Evolutionary conservation across 2,888 invertebrate species (phyloP), one percentile per base, ranked within the genome.

Genomic region (Synergus gifuensis): DNA sequence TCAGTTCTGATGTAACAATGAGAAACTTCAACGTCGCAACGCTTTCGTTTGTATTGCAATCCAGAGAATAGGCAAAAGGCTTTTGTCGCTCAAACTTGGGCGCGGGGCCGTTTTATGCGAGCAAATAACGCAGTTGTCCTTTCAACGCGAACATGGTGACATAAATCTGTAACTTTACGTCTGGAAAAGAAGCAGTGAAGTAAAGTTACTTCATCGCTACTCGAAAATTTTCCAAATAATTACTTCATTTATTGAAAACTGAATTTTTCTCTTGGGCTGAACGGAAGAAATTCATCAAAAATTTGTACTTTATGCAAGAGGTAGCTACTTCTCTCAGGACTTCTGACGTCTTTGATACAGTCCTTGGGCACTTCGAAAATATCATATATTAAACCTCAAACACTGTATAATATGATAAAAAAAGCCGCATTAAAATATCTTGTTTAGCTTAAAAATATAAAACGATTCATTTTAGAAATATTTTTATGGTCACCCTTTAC

Each of bases 1-100:
- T 89, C 89, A 81, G 81, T 78, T 66, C 86, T 90, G 90, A 89
- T 87, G 90, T 88, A 90, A 90, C 89, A 88, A 89, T 89, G 89
- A 90, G 90, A 90, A 90, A 90, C 90, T 90, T 83, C 86, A 78
- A 82, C 84, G 86, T 87, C 87, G 87, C 88, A 89, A 88, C 86
- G 87, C 89, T 89, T 89, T 90, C 88, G 86, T 90, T 88, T 86
- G 87, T 84, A 85, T 85, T 86, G 85, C 85, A 85, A 85, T 85
- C 82, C 76, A 82, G 81, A 78, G 78, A 81, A 83, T 78, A 77
- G 76, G 80, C 73, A 62, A 36, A 69, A 73, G 73, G 16, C 73
- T 73, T 73, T 73, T 73, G 73, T 73, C 73, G 73, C 36, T 69
- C 16, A 49, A 73, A 73, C n/a, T 54, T 73, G 73, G 73, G 73